Conservation (phyloP, 1,140 invertebrate species). For the Drosophila ogumai region DNA sequence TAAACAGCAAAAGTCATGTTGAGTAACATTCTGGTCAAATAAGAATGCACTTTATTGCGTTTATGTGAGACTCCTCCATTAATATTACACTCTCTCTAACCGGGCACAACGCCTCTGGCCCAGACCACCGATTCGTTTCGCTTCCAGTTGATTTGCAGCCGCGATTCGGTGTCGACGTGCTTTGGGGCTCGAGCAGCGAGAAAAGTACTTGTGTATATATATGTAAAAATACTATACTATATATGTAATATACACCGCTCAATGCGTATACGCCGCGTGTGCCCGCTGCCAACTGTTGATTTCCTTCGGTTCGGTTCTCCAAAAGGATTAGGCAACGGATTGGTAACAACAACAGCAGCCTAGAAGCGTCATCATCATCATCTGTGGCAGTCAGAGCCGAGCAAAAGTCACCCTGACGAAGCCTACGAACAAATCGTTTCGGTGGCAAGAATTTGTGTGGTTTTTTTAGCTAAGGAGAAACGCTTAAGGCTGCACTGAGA, state of each 20-base stretch:
- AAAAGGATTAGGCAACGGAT: constrained; percentile 61
- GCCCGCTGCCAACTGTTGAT: constrained; percentile 58
- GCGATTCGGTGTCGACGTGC: constrained; percentile 58
- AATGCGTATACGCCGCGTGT: constrained; percentile 59
- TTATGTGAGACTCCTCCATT: constrained; percentile 7
- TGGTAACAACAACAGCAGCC: constrained; percentile 1
- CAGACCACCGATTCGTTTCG: constrained; percentile 1
- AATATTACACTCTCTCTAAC: constrained; percentile 11
- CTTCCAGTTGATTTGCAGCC: constrained; percentile 40
- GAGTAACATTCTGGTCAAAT: constrained; percentile 30
- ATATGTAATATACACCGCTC: background rate
- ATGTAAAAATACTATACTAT: background rate
- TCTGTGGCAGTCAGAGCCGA: constrained; percentile 25
- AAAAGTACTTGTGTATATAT: constrained; percentile 1
- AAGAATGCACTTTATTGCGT: constrained; percentile 15
- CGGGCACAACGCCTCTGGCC: background rate
- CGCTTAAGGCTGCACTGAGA: constrained; percentile 25
- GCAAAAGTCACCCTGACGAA: constrained; percentile 46
- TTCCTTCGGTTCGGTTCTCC: constrained; percentile 12
- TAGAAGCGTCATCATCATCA: background rate
- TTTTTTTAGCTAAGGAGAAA: constrained; percentile 3
- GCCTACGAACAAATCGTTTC: constrained; percentile 22
- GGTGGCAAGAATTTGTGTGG: constrained; percentile 11
- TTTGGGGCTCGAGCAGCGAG: constrained; percentile 11
- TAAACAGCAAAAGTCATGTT: constrained; percentile 1